These are phyloP conservation scores for Nothobranchius kuhntae DNA, from an alignment of 2,113 vertebrate species.

Conservation along the genomic window DNA sequence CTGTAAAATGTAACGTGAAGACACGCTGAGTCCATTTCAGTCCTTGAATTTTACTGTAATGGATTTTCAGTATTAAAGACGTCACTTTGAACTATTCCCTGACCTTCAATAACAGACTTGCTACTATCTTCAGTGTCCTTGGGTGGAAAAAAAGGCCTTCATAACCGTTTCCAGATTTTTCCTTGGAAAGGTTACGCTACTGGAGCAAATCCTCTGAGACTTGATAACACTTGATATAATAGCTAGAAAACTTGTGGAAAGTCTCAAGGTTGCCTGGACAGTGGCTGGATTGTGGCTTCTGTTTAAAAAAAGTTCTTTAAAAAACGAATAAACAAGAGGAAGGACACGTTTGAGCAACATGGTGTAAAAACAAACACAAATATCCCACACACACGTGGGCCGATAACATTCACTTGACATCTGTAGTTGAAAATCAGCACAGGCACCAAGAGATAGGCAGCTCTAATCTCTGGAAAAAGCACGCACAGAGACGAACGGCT, in stretches of 20 bases:
- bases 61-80: slow-evolving; percentile 57
- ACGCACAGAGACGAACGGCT: slow-evolving; percentile 56
- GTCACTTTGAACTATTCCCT: slow-evolving; percentile 25
- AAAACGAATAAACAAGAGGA: background rate
- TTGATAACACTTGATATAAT: slow-evolving; percentile 3
- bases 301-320: background rate
- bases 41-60: slow-evolving; percentile 52
- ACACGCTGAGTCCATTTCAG: slow-evolving; percentile 50
- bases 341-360: background rate
- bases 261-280: no score
- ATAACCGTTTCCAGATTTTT: slow-evolving; percentile 49
- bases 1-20: slow-evolving; percentile 61
- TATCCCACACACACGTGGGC: slow-evolving; percentile 16
- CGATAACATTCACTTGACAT: slow-evolving; percentile 34
- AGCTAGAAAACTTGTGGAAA: slow-evolving; percentile 2
- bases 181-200: slow-evolving; percentile 14
- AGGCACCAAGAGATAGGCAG: slow-evolving; percentile 49
- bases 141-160: slow-evolving; percentile 6
- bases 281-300: slow-evolving; percentile 4
- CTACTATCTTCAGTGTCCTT: slow-evolving; percentile 41
- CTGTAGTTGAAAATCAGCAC: slow-evolving; percentile 55
- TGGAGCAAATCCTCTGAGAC: slow-evolving; percentile 1
- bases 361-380: slow-evolving; percentile 10
- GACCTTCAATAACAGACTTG: slow-evolving; percentile 55
- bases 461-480: slow-evolving; percentile 53